phyloP scores from a whole-genome alignment of 2,888 invertebrate species.

The Thereva unica region DNA sequence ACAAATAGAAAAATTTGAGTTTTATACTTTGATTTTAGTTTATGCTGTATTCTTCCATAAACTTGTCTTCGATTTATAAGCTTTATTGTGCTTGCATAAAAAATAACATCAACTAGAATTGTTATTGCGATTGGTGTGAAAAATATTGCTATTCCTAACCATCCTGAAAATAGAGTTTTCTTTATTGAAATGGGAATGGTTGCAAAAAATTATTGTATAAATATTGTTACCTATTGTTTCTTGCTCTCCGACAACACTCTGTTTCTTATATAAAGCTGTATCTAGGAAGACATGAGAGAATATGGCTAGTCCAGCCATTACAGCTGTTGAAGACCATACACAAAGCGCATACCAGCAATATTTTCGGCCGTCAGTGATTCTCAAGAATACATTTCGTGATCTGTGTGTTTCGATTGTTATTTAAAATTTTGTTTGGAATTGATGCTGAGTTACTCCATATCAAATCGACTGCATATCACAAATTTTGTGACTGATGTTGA shows the following conservation, averaged over 20 bases:
- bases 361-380: conserved; percentile 83
- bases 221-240: conserved; percentile 69
- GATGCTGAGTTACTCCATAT: no score
- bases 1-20: conserved; percentile 6
- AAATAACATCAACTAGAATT: conserved; percentile 76
- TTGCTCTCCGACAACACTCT: conserved; percentile 65
- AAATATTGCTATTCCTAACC: conserved; percentile 80
- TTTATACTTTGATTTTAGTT: conserved; percentile 77
- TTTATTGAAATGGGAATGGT: background rate
- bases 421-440: conserved; percentile 12
- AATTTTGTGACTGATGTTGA: background rate
- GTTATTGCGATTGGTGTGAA: conserved; percentile 83
- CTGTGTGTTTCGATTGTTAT: conserved; percentile 59
- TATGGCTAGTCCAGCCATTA: conserved; percentile 74
- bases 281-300: conserved; percentile 82
- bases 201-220: conserved; percentile 10
- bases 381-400: conserved; percentile 80
- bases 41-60: conserved; percentile 84
- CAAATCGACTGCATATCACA: no score
- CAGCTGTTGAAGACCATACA: conserved; percentile 74
- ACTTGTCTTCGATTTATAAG: conserved; percentile 79
- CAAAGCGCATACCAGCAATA: conserved; percentile 85
- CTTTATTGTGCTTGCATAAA: conserved; percentile 77
- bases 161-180: conserved; percentile 62
- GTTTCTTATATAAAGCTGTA: conserved; percentile 62